Conservation (phyloP, 2,797 vertebrate genomes). For the Rhyacichthys aspro region DNA sequence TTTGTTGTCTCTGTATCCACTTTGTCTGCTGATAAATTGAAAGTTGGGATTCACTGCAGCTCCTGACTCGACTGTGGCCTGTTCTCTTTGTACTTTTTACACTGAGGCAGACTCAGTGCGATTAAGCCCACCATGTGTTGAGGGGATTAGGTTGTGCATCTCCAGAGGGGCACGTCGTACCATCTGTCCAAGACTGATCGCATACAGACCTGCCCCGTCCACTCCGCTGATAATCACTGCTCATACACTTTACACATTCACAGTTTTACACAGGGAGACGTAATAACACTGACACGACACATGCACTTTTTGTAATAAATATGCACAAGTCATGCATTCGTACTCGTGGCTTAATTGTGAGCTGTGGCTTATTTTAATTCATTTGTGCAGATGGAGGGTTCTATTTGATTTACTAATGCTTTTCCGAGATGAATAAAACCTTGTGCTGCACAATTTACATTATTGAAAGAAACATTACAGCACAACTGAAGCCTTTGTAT, state of each 20-base stretch:
- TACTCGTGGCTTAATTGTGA: slow-evolving; percentile 9
- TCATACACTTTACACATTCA: slow-evolving; percentile 14
- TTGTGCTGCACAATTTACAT: slow-evolving; percentile 4
- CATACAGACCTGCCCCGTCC: slow-evolving; percentile 3
- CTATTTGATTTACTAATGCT: slow-evolving; percentile 37
- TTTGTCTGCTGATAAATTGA: too few relatives aligned
- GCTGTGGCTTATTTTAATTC: slow-evolving; percentile 27
- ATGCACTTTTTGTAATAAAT: not conserved
- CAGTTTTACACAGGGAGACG: slow-evolving; percentile 1
- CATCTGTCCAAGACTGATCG: slow-evolving; percentile 68
- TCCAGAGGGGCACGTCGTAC: slow-evolving; percentile 44
- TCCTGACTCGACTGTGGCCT: too few relatives aligned
- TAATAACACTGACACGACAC: slow-evolving; percentile 16
- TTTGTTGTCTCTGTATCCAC: too few relatives aligned
- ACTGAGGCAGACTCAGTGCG: slow-evolving; percentile 1
- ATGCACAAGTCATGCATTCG: not conserved
- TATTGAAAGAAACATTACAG: not conserved
- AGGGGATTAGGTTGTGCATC: slow-evolving; percentile 57
- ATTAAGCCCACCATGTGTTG: slow-evolving; percentile 58
- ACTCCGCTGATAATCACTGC: too few relatives aligned
- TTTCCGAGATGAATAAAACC: slow-evolving; percentile 11
- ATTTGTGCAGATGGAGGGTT: slow-evolving; percentile 28
- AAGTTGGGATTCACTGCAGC: too few relatives aligned
- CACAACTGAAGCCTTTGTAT: too few relatives aligned
- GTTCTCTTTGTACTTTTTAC: not conserved